Percentiles rank a stretch among this genome's conserved stretches.
Conservation (phyloP, 2,113 vertebrate genomes). For the Lipotes vexillifer region DNA sequence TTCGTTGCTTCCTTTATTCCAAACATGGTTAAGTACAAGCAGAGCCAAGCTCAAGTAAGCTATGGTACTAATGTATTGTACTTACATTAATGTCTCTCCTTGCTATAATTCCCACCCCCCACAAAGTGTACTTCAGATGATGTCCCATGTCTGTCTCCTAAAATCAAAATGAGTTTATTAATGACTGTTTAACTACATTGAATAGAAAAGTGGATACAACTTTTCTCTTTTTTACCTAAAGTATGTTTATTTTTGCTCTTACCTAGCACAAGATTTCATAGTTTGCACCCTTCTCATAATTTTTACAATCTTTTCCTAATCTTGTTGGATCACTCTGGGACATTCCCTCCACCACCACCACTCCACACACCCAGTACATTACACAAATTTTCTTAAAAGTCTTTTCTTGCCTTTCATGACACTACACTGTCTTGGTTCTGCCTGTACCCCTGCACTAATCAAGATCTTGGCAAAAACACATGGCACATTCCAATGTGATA, state of each 20-base stretch:
- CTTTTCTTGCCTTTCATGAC: neutral
- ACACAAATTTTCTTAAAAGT: neutral
- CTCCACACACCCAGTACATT: rapidly evolving
- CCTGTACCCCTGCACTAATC: neutral
- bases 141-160: neutral
- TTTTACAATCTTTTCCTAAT: neutral
- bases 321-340: rapidly evolving
- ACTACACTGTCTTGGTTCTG: neutral
- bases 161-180: neutral
- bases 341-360: rapidly evolving
- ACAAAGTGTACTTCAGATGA: neutral
- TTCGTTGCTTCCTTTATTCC: neutral
- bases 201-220: neutral
- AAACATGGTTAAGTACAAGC: neutral
- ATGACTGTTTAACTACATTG: neutral
- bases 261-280: neutral
- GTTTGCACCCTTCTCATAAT: neutral
- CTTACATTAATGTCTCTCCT: neutral
- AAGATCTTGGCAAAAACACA: neutral
- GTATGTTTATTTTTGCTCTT: neutral
- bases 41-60: neutral
- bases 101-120: neutral
- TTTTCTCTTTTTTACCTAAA: neutral
- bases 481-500: neutral
- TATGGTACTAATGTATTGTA: neutral